Base-by-base conservation (phyloP, 2,113 vertebrate genomes). In the Polyodon spathula region DNA sequence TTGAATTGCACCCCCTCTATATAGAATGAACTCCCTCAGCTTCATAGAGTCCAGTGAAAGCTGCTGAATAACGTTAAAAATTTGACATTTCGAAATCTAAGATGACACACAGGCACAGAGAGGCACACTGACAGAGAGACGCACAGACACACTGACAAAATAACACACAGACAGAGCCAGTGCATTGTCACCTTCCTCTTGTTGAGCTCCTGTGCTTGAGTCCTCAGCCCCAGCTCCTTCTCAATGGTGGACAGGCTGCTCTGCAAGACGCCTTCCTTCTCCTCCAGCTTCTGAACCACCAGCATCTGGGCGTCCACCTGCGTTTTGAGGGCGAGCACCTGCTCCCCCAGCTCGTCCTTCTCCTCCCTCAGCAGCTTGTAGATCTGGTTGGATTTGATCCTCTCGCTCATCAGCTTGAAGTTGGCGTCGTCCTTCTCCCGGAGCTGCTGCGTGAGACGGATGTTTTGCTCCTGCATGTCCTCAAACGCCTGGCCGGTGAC, bases 401-500 rank as follows among this genome's bases (percentile, higher is more conserved):
- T 85, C 63, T 98, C 95, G 5, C 94, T 97, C 94, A 97, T 98
- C 62, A 98, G 81, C 72, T 97, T 98, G 76, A 98, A 98, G 77
- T 98, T 98, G 64, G 95, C 96, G 38, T 98, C 96, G 15, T 98
- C 96, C 64, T 98, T 98, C 75, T 98, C 95, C 40, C 94, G 67
- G 63, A 98, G 84, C 80, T 98, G 95, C 80, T 98, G 96, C 96
- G 98, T 97, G 63, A 98, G 76, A 4, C 92, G 90, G 17, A 98
- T 97, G 69, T 98, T 98, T 78, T 98, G 96, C 59, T 98, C 96
- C 73, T 98, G 96, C 96, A 98, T 98, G 74, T 98, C 95, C 73
- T 98, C 96, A 58, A 98, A 98, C 8, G 96, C 94, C 77, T 98
- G 96, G 10, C 95, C 96, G 1, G 96, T 98, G 72, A 97, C 96